Evolutionary conservation across 2,888 invertebrate species (phyloP).

Genomic region (Orthonevra nobilis): DNA sequence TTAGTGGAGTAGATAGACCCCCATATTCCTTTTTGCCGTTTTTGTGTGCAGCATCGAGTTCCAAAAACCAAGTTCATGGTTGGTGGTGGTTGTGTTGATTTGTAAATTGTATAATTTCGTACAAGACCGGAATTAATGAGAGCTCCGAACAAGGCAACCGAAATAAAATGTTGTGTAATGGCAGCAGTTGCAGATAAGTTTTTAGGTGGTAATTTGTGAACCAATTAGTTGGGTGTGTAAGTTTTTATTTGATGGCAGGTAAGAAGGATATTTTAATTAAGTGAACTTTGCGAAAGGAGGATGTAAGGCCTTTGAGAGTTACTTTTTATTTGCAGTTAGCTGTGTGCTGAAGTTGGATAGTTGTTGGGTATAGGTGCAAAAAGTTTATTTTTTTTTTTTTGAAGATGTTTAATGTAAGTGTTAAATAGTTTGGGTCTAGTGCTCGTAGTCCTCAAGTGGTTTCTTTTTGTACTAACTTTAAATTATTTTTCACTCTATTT

Average conservation of each 20-base stretch:
- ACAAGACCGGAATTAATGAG: slow-evolving; percentile 51
- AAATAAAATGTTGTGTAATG: slow-evolving; percentile 27
- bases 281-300: neutral
- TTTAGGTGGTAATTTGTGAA: slow-evolving; percentile 53
- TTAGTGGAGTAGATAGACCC: too few relatives aligned
- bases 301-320: too few relatives aligned
- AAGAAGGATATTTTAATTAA: neutral
- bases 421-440: too few relatives aligned
- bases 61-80: slow-evolving; percentile 48
- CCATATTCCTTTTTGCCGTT: too few relatives aligned
- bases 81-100: slow-evolving; percentile 50
- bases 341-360: too few relatives aligned
- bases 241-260: neutral
- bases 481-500: too few relatives aligned
- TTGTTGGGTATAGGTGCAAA: too few relatives aligned
- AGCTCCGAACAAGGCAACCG: slow-evolving; percentile 29
- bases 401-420: too few relatives aligned
- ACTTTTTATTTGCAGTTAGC: too few relatives aligned
- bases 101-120: slow-evolving; percentile 58
- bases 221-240: slow-evolving; percentile 17
- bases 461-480: too few relatives aligned
- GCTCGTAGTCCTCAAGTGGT: too few relatives aligned
- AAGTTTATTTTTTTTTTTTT: too few relatives aligned
- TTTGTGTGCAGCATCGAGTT: slow-evolving; percentile 15
- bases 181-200: slow-evolving; percentile 23